These are phyloP conservation scores for Lochmaea crataegi DNA, from an alignment of 2,888 invertebrate genomes.

Conservation along the genomic window DNA sequence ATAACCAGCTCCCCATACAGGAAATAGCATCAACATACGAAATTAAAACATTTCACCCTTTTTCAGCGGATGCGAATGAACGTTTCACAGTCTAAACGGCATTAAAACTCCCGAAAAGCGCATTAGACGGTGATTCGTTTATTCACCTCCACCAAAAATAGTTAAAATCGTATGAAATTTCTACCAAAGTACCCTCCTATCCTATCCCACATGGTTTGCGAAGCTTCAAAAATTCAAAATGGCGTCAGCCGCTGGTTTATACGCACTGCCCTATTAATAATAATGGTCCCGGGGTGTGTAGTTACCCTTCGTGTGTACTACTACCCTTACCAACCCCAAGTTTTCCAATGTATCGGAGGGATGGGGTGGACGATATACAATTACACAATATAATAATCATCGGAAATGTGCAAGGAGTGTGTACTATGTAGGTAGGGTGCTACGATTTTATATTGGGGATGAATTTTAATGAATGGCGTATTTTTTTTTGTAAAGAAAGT, in stretches of 20 bases:
- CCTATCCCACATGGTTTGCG: conserved; percentile 32
- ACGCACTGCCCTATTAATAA: conserved; percentile 37
- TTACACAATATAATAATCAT: conserved; percentile 45
- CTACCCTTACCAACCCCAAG: conserved; percentile 42
- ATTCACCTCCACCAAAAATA: background rate
- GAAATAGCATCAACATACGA: conserved; percentile 16
- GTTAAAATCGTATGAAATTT: background rate
- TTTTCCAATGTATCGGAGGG: conserved; percentile 39
- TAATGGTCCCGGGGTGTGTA: conserved; percentile 39
- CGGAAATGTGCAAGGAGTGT: conserved; percentile 37
- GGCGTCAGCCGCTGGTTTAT: conserved; percentile 31
- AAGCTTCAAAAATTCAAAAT: conserved; percentile 42
- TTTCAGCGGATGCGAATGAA: background rate
- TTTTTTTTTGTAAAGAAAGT: conserved; percentile 1
- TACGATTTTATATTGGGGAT: background rate
- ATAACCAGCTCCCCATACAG: conserved; percentile 2
- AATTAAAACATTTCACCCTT: background rate
- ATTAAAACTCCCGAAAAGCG: background rate
- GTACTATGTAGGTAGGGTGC: conserved; percentile 17
- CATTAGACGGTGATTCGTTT: conserved; percentile 8
- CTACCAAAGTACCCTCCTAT: conserved; percentile 14
- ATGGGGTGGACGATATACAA: conserved; percentile 42
- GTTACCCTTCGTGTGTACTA: conserved; percentile 23
- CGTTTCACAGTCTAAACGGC: conserved; percentile 2
- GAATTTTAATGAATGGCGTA: conserved; percentile 20